Percentiles rank a stretch among this genome's conserved stretches.
Conservation (phyloP, 2,113 vertebrate species). For the Grus americana region DNA sequence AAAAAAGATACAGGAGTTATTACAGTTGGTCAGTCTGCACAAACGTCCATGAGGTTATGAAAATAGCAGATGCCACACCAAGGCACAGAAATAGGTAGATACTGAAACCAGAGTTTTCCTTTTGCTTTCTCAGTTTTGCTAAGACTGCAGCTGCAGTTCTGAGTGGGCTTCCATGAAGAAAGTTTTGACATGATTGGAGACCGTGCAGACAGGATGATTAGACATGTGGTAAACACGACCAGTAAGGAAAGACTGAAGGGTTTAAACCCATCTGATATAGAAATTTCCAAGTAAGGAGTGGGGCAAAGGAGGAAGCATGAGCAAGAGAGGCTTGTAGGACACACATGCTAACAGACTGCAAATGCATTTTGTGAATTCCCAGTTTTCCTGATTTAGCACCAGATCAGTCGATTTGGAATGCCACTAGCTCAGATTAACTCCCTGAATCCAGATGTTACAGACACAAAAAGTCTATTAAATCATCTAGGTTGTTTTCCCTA, state of each 20-base stretch:
- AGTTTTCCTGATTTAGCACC: neutral
- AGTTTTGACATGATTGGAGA: neutral
- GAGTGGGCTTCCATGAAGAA: too few relatives aligned
- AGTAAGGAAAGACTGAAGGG: neutral
- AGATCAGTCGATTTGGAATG: neutral
- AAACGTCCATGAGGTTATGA: neutral
- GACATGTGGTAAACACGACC: neutral
- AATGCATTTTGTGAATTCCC: neutral
- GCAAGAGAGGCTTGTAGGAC: neutral
- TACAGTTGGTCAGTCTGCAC: neutral
- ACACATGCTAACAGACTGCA: rapidly evolving
- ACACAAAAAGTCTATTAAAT: neutral
- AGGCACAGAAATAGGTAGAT: neutral
- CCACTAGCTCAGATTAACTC: neutral
- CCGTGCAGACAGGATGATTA: too few relatives aligned
- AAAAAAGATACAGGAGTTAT: neutral
- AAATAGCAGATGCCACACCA: neutral
- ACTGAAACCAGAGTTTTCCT: neutral
- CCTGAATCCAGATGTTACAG: neutral
- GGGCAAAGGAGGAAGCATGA: neutral
- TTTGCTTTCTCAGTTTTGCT: neutral
- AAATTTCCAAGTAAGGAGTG: neutral
- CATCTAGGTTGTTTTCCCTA: neutral
- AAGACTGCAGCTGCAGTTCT: neutral
- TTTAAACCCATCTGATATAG: neutral